Evolutionary conservation across 2,888 invertebrate genomes (phyloP).

Genomic region (Cryptus armator): DNA sequence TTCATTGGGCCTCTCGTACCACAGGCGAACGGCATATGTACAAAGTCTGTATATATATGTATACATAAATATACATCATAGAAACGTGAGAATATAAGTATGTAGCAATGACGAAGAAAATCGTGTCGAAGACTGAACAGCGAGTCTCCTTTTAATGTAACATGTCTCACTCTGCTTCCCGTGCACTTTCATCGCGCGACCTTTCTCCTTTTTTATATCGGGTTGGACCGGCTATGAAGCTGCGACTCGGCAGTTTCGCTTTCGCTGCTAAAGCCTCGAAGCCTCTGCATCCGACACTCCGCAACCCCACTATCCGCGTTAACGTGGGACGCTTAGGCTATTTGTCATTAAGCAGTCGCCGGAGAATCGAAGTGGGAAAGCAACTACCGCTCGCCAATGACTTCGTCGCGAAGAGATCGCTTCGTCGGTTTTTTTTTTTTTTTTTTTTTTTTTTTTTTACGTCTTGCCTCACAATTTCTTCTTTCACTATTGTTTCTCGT

Average conservation of each 20-base stretch:
- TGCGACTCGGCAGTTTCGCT: constrained; percentile 76
- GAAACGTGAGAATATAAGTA: neutral
- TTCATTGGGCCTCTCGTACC: constrained; percentile 50
- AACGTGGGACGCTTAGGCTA: neutral
- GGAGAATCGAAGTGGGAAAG: constrained; percentile 45
- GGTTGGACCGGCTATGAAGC: constrained; percentile 60
- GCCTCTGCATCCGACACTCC: constrained; percentile 32
- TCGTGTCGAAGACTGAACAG: neutral
- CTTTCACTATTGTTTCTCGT: constrained; percentile 12
- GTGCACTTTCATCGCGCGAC: constrained; percentile 79
- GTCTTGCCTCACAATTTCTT: constrained; percentile 14
- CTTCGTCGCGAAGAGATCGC: constrained; percentile 9
- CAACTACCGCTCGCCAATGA: constrained; percentile 53
- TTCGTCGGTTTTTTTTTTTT: neutral
- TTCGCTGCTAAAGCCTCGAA: constrained; percentile 73
- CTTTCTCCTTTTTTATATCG: constrained; percentile 73
- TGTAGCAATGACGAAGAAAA: constrained; percentile 6
- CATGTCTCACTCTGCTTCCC: constrained; percentile 54
- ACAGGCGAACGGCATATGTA: neutral
- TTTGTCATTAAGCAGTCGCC: constrained; percentile 35
- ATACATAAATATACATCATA: neutral
- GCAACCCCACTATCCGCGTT: neutral
- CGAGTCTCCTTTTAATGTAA: neutral
- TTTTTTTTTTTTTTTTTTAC: neutral
- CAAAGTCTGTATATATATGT: neutral